A percentile compares a stretch with the other conserved stretches of the same genome.
These are phyloP conservation scores for Sarcophaga peregrina DNA, from an alignment of 1,140 invertebrate species.

Conservation along the genomic window DNA sequence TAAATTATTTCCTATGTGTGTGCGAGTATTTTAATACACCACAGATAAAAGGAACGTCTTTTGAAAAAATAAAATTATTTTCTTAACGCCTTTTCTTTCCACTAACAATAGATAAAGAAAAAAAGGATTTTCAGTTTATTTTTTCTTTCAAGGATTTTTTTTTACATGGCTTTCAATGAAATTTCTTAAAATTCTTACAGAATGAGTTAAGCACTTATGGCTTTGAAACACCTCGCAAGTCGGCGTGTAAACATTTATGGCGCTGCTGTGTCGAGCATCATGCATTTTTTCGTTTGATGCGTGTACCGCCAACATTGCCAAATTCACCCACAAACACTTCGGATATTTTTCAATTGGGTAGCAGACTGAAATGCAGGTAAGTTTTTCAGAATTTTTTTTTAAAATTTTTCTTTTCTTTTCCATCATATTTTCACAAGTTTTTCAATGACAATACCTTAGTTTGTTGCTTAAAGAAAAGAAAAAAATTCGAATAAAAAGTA, in stretches of 20 bases:
- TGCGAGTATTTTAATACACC: no score
- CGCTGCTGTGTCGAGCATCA: slow-evolving; percentile 98
- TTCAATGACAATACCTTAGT: no score
- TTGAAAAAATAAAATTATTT: slow-evolving; percentile 5
- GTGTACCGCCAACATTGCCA: slow-evolving; percentile 72
- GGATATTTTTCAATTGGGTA: slow-evolving; percentile 78
- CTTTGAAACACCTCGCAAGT: slow-evolving; percentile 92
- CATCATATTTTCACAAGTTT: no score
- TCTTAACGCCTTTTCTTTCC: neutral
- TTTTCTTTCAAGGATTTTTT: neutral
- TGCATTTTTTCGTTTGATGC: slow-evolving; percentile 94
- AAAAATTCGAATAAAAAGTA: no score
- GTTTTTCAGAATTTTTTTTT: slow-evolving; percentile 46
- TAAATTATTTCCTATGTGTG: neutral
- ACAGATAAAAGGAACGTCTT: neutral
- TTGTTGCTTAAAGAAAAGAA: no score
- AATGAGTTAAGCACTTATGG: slow-evolving; percentile 96
- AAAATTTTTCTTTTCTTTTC: neutral
- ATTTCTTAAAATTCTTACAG: slow-evolving; percentile 66
- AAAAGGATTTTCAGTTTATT: slow-evolving; percentile 7
- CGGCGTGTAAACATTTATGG: slow-evolving; percentile 98
- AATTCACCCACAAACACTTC: slow-evolving; percentile 69
- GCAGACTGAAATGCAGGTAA: slow-evolving; percentile 78
- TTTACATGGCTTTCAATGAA: neutral
- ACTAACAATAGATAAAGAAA: slow-evolving; percentile 17